These are phyloP conservation scores for Tanytarsus gracilentus DNA, from an alignment of 2,888 invertebrate species.

Conservation along the genomic window DNA sequence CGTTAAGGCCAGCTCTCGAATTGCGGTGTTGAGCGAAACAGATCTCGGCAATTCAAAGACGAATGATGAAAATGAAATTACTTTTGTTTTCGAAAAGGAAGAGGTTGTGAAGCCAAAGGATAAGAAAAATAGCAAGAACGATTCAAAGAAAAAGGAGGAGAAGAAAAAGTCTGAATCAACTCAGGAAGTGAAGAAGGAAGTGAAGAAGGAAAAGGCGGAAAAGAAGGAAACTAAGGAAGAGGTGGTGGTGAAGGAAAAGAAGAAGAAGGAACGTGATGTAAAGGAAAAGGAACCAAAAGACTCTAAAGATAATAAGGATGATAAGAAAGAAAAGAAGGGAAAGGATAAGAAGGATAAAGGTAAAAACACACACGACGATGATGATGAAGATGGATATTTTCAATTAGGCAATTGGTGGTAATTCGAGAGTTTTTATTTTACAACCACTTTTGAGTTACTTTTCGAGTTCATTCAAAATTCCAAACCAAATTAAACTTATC, in stretches of 20 bases:
- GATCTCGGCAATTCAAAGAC: conserved; percentile 15
- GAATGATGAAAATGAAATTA: conserved; percentile 1
- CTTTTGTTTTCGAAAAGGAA: neutral
- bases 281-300: conserved; percentile 22
- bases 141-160: conserved; percentile 16
- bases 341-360: conserved; percentile 27
- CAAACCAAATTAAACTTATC: neutral
- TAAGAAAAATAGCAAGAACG: conserved; percentile 26
- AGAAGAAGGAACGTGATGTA: conserved; percentile 29
- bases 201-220: conserved; percentile 12
- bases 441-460: conserved; percentile 1
- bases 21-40: conserved; percentile 15
- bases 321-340: conserved; percentile 26
- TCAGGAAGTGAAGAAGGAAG: neutral
- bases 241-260: conserved; percentile 24
- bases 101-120: conserved; percentile 1
- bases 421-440: conserved; percentile 14
- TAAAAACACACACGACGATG: conserved; percentile 22
- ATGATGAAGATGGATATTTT: conserved; percentile 21
- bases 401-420: conserved; percentile 28
- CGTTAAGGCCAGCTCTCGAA: conserved; percentile 41
- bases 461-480: conserved; percentile 11
- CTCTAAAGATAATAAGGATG: conserved; percentile 21
- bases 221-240: conserved; percentile 26
- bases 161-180: neutral